Evolutionary conservation across 92 coral and sea anemone genomes (phyloP).

Genomic region (Pocillopora meandrina): DNA sequence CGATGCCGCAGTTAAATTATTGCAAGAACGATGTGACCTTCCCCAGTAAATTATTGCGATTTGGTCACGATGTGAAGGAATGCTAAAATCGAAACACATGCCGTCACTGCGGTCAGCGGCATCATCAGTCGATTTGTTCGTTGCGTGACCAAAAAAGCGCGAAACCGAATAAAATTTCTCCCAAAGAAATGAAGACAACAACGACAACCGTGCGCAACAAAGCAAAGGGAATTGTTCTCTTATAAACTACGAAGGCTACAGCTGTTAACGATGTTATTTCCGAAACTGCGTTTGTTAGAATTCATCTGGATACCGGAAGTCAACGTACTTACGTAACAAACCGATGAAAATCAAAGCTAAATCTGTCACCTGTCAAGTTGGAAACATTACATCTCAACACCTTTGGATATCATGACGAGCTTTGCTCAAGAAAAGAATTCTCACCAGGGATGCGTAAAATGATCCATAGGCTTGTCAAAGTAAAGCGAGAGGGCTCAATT

Average conservation of each 20-base stretch:
- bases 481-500: no score
- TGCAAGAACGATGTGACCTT: no score
- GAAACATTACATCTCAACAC: slow-evolving; percentile 62
- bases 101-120: slow-evolving; percentile 45
- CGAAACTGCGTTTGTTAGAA: slow-evolving; percentile 28
- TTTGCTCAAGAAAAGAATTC: no score
- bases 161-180: slow-evolving; percentile 16
- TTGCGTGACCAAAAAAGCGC: slow-evolving; percentile 1
- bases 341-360: slow-evolving; percentile 29
- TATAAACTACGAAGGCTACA: slow-evolving; percentile 54
- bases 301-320: slow-evolving; percentile 61
- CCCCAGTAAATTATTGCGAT: not conserved
- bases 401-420: no score
- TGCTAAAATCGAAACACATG: slow-evolving; percentile 19
- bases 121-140: slow-evolving; percentile 46
- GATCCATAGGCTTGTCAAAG: no score
- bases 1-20: no score
- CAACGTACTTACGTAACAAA: slow-evolving; percentile 59
- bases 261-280: slow-evolving; percentile 29
- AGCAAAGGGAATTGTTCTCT: slow-evolving; percentile 47
- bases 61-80: slow-evolving; percentile 17
- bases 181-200: slow-evolving; percentile 24
- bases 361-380: slow-evolving; percentile 36
- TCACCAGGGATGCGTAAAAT: no score
- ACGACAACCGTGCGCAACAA: slow-evolving; percentile 38